Conservation (phyloP, 1,140 invertebrate species). For the Drosophila sechellia region DNA sequence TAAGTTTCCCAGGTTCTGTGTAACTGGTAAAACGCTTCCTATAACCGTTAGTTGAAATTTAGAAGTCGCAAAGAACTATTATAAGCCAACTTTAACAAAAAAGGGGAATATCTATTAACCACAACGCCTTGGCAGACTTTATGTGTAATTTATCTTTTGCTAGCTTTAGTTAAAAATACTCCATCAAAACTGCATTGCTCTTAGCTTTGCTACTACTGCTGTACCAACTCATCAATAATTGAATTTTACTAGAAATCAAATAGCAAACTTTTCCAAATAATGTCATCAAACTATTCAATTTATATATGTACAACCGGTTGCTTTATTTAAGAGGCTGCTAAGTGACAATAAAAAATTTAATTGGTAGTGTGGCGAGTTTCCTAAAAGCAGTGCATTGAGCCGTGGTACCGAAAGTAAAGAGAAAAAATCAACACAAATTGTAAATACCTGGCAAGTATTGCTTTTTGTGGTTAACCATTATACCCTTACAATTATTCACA, state of each 20-base stretch:
- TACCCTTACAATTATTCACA: too few species aligned
- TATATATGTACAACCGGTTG: conserved; percentile 45
- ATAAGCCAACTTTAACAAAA: too few species aligned
- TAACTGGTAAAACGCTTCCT: too few species aligned
- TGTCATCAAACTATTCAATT: conserved; percentile 60
- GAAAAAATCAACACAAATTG: conserved; percentile 15
- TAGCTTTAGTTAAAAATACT: background rate
- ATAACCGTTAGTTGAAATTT: too few species aligned
- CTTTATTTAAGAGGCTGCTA: conserved; percentile 11
- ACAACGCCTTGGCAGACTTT: too few species aligned
- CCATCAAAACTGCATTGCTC: background rate
- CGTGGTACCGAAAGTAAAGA: conserved; percentile 8
- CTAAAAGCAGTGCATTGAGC: conserved; percentile 27
- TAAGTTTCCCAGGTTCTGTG: background rate
- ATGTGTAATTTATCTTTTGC: background rate
- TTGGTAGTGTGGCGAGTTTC: background rate
- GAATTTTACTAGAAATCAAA: conserved; percentile 39
- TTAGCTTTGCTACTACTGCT: conserved; percentile 16
- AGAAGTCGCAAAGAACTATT: too few species aligned
- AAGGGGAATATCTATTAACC: too few species aligned
- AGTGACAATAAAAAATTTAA: conserved; percentile 40
- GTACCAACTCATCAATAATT: conserved; percentile 21
- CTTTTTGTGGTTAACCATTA: too few species aligned
- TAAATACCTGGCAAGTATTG: background rate
- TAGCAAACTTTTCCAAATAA: conserved; percentile 35